These are phyloP conservation scores for Piscicola geometra DNA, from an alignment of 2,888 invertebrate genomes.

Conservation along the genomic window DNA sequence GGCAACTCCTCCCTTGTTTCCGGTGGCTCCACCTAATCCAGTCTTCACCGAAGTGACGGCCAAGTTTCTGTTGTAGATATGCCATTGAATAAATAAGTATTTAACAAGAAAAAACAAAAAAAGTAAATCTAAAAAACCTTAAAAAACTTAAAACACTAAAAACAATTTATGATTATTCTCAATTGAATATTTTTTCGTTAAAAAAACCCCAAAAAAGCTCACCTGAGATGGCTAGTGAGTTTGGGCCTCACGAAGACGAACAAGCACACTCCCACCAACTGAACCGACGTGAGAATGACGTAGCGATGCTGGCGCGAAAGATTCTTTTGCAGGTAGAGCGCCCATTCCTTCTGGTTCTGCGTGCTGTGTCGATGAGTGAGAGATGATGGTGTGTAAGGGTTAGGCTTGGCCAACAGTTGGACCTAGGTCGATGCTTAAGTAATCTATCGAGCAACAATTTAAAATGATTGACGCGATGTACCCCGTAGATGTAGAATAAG, in stretches of 20 bases:
- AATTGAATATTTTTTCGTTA: background rate
- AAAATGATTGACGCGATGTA: too few relatives aligned
- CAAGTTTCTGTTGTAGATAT: constrained; percentile 70
- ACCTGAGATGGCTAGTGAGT: constrained; percentile 75
- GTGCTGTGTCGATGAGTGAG: constrained; percentile 64
- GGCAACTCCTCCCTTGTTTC: constrained; percentile 92
- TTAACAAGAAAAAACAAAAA: background rate
- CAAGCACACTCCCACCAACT: constrained; percentile 93
- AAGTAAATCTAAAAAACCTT: too few relatives aligned
- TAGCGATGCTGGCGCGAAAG: constrained; percentile 81
- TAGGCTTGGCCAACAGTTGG: too few relatives aligned
- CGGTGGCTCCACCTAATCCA: constrained; percentile 92
- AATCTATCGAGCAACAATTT: too few relatives aligned
- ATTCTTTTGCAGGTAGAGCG: constrained; percentile 85
- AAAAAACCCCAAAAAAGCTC: constrained; percentile 29
- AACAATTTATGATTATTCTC: background rate
- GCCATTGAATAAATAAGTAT: background rate
- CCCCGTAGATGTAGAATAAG: too few relatives aligned
- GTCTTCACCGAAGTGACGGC: constrained; percentile 95
- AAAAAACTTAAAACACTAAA: too few relatives aligned
- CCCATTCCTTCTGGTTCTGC: constrained; percentile 90
- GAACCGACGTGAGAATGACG: constrained; percentile 83
- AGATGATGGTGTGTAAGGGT: too few relatives aligned
- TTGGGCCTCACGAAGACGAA: constrained; percentile 87
- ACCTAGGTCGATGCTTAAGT: too few relatives aligned